Evolutionary conservation across 1,140 invertebrate species (phyloP).

Genomic region (Drosophila sproati): DNA sequence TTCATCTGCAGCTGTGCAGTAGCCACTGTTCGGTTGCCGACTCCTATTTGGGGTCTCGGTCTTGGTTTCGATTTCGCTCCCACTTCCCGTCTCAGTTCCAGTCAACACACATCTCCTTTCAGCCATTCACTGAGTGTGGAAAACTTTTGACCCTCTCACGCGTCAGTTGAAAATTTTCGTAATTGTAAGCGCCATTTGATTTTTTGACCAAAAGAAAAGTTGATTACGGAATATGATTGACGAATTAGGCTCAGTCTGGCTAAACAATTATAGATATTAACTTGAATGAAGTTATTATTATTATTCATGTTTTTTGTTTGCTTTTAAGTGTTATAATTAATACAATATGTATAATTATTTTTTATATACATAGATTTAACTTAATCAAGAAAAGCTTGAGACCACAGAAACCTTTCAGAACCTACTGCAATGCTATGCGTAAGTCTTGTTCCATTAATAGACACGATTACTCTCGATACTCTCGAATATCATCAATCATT

Average conservation of each 20-base stretch:
- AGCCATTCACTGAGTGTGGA: conserved; percentile 12
- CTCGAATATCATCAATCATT: conserved; percentile 56
- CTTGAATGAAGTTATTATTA: background rate
- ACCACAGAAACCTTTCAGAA: background rate
- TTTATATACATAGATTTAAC: too few relatives aligned
- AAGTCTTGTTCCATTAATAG: conserved; percentile 15
- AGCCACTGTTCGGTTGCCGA: conserved; percentile 28
- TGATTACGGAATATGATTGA: conserved; percentile 15
- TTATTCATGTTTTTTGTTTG: too few relatives aligned
- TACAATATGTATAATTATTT: too few relatives aligned
- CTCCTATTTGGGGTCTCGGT: conserved; percentile 29
- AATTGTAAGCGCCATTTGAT: conserved; percentile 49
- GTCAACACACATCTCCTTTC: background rate
- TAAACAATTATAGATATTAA: conserved; percentile 3
- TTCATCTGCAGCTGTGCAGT: conserved; percentile 52
- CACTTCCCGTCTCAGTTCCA: conserved; percentile 8
- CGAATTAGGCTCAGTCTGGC: background rate
- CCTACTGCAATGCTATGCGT: background rate
- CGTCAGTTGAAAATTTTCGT: conserved; percentile 50
- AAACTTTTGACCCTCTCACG: conserved; percentile 73
- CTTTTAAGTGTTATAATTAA: too few relatives aligned
- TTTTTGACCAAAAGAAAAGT: conserved; percentile 15
- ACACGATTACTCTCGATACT: conserved; percentile 12
- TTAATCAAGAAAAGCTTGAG: too few relatives aligned
- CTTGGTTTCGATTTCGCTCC: conserved; percentile 2